Conservation (phyloP, 2,113 vertebrate species). For the Vicugna pacos region DNA sequence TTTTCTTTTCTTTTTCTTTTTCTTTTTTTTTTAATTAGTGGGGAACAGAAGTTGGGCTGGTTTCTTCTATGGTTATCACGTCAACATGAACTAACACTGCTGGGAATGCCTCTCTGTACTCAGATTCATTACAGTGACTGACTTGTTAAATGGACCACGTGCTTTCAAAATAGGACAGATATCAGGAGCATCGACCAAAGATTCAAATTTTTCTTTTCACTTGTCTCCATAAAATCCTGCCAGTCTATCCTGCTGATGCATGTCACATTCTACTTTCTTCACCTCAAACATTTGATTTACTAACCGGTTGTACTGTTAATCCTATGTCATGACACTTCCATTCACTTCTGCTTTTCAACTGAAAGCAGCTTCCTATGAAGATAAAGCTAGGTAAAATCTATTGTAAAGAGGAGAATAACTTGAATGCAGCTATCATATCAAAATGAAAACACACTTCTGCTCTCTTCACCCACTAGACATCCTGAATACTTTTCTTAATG, state of each 20-base stretch:
- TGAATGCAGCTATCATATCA: slow-evolving; percentile 90
- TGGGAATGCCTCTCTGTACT: slow-evolving; percentile 68
- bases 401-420: slow-evolving; percentile 93
- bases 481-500: slow-evolving; percentile 89
- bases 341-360: slow-evolving; percentile 97
- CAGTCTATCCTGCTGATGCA: slow-evolving; percentile 91
- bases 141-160: slow-evolving; percentile 62
- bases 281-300: slow-evolving; percentile 99
- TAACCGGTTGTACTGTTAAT: slow-evolving; percentile 96
- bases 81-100: background rate
- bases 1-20: background rate
- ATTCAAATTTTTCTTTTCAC: slow-evolving; percentile 78
- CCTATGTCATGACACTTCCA: slow-evolving; percentile 99
- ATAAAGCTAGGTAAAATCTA: slow-evolving; percentile 99
- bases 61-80: slow-evolving; percentile 61
- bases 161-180: slow-evolving; percentile 78
- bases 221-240: slow-evolving; percentile 86
- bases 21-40: background rate
- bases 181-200: slow-evolving; percentile 75
- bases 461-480: slow-evolving; percentile 87
- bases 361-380: slow-evolving; percentile 97
- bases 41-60: slow-evolving; percentile 38
- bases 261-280: slow-evolving; percentile 95
- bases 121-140: slow-evolving; percentile 60
- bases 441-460: slow-evolving; percentile 90